Conservation (phyloP, 1,140 invertebrate genomes). For the Eriocheir sinensis region DNA sequence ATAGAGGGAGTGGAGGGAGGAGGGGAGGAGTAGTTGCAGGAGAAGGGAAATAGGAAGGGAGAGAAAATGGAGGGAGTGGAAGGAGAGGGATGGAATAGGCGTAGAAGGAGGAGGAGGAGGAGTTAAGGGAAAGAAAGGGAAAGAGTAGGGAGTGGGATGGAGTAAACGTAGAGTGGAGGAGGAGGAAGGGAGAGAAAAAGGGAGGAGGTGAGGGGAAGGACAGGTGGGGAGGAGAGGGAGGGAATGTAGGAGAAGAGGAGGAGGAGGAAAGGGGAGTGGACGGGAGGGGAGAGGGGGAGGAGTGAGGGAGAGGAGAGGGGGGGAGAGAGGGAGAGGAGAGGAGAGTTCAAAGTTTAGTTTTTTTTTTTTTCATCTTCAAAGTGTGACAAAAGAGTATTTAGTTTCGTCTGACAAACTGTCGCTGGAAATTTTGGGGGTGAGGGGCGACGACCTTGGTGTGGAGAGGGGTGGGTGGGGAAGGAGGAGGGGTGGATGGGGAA, state of each 20-base stretch:
- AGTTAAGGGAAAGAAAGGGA: not conserved
- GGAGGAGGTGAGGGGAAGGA: not conserved
- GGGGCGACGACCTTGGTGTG: not conserved
- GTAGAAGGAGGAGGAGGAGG: too few species aligned
- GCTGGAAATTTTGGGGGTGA: not conserved
- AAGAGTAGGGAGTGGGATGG: not conserved
- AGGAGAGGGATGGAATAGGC: not conserved
- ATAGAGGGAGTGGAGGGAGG: too few species aligned
- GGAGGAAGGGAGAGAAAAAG: not conserved
- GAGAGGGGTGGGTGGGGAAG: too few species aligned
- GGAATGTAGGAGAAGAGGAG: not conserved
- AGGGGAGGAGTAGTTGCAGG: not conserved
- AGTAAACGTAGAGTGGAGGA: not conserved
- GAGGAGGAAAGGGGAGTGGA: not conserved
- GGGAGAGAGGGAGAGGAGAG: not conserved
- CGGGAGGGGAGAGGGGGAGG: too few species aligned
- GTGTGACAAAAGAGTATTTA: not conserved
- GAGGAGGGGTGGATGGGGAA: not conserved
- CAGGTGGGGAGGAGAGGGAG: not conserved
- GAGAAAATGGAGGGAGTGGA: not conserved
- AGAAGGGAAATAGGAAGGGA: not conserved
- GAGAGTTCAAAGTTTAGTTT: too few species aligned
- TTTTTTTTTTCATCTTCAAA: not conserved
- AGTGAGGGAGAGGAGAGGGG: not conserved
- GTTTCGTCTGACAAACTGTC: too few species aligned